Evolutionary conservation across 2,113 vertebrate species (phyloP).

Genomic region (Leptosomus discolor): DNA sequence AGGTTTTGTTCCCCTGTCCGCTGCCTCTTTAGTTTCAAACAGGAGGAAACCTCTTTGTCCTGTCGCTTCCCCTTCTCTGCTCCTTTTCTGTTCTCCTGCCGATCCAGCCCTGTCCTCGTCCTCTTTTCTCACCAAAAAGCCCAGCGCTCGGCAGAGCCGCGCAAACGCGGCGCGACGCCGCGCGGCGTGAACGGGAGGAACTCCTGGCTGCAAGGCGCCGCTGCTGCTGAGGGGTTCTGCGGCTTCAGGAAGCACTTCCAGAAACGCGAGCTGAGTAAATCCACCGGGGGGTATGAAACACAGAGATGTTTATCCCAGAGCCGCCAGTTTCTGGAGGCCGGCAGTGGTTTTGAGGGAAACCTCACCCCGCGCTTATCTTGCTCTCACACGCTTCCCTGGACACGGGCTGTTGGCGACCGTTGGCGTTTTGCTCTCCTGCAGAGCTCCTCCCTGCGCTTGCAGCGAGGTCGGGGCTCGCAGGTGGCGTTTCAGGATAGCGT

Average conservation of each 20-base stretch:
- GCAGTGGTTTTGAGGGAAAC: background rate
- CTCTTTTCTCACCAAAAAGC: background rate
- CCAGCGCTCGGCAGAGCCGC: background rate
- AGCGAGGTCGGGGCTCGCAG: background rate
- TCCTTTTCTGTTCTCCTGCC: background rate
- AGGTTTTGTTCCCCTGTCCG: too few species aligned
- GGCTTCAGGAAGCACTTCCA: too few species aligned
- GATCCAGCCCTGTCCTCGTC: too few species aligned
- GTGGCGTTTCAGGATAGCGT: background rate
- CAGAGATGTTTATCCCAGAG: background rate
- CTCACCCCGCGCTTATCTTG: background rate
- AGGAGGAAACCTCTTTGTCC: background rate
- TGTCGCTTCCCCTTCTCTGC: background rate
- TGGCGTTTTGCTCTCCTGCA: background rate
- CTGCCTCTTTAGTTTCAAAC: background rate
- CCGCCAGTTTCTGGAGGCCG: background rate
- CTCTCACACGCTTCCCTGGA: background rate
- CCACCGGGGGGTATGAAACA: background rate
- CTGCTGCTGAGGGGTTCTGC: background rate
- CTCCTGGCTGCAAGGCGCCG: background rate
- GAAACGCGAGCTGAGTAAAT: background rate
- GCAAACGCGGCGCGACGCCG: rapidly evolving
- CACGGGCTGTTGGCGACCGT: rapidly evolving
- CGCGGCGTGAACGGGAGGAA: rapidly evolving
- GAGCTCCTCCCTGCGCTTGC: background rate